Evolutionary conservation across 2,113 vertebrate genomes (phyloP).

Genomic region (Paramisgurnus dabryanus): DNA sequence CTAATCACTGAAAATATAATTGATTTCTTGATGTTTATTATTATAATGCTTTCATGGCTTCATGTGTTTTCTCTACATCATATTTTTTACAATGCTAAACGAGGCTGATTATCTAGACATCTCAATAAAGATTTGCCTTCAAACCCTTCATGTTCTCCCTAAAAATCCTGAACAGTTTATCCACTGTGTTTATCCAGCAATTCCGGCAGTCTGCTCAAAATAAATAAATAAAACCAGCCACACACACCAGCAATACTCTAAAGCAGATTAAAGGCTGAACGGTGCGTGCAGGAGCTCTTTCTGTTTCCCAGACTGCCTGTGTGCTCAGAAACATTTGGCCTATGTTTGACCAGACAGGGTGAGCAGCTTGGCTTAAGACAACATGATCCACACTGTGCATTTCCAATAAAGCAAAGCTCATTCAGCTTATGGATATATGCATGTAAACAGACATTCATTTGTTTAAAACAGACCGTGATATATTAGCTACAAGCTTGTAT

Average conservation of each 20-base stretch:
- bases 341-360: background rate
- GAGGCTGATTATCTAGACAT: background rate
- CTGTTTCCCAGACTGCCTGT: slow-evolving; percentile 63
- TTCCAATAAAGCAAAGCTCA: slow-evolving; percentile 18
- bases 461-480: background rate
- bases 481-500: background rate
- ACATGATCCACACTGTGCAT: slow-evolving; percentile 23
- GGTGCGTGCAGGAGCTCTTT: slow-evolving; percentile 63
- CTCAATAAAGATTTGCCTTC: background rate
- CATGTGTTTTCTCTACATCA: too few species aligned
- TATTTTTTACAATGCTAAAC: background rate
- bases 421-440: slow-evolving; percentile 2
- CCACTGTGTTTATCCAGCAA: background rate
- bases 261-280: slow-evolving; percentile 79
- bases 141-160: background rate
- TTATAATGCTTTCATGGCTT: background rate
- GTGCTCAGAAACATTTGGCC: background rate
- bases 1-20: too few species aligned
- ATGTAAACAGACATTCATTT: background rate
- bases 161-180: slow-evolving; percentile 32
- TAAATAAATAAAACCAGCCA: slow-evolving; percentile 12
- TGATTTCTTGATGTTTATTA: background rate
- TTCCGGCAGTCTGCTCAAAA: slow-evolving; percentile 22
- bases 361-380: slow-evolving; percentile 10
- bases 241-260: slow-evolving; percentile 67